phyloP scores from a whole-genome alignment of 30 jellyfish, hydroid and myxozoan genomes.

The Hydra vulgaris region DNA sequence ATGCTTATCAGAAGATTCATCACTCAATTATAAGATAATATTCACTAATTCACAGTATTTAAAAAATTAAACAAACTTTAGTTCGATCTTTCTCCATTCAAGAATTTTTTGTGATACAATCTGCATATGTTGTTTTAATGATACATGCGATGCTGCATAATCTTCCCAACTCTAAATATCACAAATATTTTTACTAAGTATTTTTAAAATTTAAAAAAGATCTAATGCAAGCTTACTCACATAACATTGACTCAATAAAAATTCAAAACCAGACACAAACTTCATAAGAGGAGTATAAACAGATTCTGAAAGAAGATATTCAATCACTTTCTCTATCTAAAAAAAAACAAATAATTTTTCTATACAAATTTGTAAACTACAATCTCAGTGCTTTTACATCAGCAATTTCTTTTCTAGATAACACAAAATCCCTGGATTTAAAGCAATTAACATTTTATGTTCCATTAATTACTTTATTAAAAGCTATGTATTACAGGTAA shows the following conservation, averaged over 20 bases:
- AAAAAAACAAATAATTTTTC: neutral
- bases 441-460: too few species aligned
- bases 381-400: too few species aligned
- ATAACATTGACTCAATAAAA: slow-evolving; percentile 77
- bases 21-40: too few species aligned
- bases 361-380: too few species aligned
- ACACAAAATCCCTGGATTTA: too few species aligned
- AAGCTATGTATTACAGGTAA: too few species aligned
- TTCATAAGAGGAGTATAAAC: slow-evolving; percentile 80
- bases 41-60: too few species aligned
- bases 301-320: slow-evolving; percentile 49
- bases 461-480: too few species aligned
- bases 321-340: slow-evolving; percentile 56
- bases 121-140: slow-evolving; percentile 39
- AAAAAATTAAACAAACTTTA: slow-evolving; percentile 27
- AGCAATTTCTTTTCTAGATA: too few species aligned
- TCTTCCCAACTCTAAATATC: slow-evolving; percentile 83
- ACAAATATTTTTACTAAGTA: neutral
- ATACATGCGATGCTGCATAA: slow-evolving; percentile 69
- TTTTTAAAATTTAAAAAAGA: too few species aligned
- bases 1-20: too few species aligned
- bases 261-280: slow-evolving; percentile 78
- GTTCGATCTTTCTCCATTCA: slow-evolving; percentile 81
- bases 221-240: slow-evolving; percentile 35
- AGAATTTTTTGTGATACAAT: slow-evolving; percentile 44